Conservation (phyloP, 2,888 invertebrate species). For the Rhaphigaster nebulosa region DNA sequence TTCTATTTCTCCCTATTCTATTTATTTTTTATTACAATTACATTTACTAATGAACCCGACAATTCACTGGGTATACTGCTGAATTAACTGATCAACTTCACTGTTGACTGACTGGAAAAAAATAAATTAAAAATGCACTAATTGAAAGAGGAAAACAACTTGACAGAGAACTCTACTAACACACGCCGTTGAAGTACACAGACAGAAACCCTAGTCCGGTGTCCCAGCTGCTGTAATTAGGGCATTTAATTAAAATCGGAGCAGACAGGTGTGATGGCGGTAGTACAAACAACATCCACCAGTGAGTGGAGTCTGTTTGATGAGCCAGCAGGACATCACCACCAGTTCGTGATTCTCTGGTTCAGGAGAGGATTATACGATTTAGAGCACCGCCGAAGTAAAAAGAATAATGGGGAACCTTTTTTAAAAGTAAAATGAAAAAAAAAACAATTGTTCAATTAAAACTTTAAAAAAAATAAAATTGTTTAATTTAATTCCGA, state of each 20-base stretch:
- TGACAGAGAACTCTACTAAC: background rate
- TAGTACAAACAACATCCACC: background rate
- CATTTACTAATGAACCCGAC: no score
- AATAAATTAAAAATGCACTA: background rate
- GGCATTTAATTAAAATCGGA: conserved; percentile 2
- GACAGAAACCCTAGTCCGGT: background rate
- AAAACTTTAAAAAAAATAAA: no score
- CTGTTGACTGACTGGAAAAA: background rate
- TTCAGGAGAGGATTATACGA: background rate
- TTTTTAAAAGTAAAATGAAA: background rate
- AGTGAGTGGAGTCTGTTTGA: background rate
- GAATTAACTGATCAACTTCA: background rate
- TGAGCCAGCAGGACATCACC: background rate
- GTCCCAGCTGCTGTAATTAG: background rate
- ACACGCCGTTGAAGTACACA: background rate
- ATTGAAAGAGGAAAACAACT: background rate
- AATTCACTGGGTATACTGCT: background rate
- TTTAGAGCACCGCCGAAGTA: background rate
- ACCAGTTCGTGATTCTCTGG: background rate
- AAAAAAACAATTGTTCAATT: background rate
- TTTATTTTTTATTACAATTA: no score
- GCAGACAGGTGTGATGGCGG: background rate
- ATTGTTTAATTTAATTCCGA: no score
- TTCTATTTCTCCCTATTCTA: no score
- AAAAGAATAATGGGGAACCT: background rate